These are phyloP conservation scores for Florisuga fusca DNA, from an alignment of 2,797 vertebrate species.

Conservation along the genomic window DNA sequence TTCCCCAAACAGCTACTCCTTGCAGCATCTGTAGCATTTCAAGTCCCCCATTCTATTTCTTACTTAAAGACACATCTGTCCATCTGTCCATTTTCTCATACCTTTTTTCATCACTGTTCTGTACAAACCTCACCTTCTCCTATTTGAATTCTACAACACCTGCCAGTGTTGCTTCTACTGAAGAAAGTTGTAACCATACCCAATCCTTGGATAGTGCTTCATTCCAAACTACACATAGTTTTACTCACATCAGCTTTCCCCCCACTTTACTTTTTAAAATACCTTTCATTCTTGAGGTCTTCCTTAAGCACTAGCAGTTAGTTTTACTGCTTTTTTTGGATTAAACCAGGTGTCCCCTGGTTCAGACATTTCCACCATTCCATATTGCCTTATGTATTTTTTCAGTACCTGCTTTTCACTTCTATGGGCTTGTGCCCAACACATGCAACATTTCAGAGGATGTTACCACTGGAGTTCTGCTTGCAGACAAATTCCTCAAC, in stretches of 20 bases:
- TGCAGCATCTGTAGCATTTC: not conserved
- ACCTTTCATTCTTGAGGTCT: not conserved
- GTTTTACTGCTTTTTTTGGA: not conserved
- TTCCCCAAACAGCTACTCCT: not conserved
- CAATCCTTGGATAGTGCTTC: not conserved
- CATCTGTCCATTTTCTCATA: accelerated
- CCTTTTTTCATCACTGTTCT: not conserved
- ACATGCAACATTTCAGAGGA: not conserved
- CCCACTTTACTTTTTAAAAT: not conserved
- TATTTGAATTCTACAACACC: not conserved
- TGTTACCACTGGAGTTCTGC: accelerated
- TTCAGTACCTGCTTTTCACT: not conserved
- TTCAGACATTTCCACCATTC: not conserved
- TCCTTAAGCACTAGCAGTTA: not conserved
- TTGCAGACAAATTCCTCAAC: not conserved
- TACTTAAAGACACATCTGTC: not conserved
- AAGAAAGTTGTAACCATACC: not conserved
- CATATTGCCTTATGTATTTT: accelerated
- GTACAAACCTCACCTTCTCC: not conserved
- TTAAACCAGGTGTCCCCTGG: accelerated
- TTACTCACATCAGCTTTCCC: not conserved
- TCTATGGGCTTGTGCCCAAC: not conserved
- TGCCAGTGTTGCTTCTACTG: not conserved
- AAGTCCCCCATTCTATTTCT: not conserved
- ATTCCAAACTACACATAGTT: not conserved